Conservation (phyloP, 2,113 vertebrate genomes). For the Tinamus guttatus region DNA sequence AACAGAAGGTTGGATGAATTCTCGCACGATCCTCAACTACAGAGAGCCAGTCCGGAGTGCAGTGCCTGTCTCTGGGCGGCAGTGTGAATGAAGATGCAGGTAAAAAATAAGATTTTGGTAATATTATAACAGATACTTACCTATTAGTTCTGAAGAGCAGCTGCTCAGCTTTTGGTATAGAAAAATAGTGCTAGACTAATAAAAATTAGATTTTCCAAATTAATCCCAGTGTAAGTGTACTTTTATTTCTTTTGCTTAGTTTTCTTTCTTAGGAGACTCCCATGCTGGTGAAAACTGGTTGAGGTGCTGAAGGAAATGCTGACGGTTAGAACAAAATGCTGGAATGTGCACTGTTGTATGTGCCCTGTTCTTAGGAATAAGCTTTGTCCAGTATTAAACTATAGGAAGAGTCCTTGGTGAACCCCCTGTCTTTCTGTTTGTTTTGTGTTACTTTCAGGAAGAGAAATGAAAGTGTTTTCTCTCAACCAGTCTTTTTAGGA, state of each 20-base stretch:
- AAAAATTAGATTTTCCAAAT: not conserved
- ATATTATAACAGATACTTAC: not conserved
- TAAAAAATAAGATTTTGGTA: not conserved
- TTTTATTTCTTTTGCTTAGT: not conserved
- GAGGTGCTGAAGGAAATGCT: not conserved
- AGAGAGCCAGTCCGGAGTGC: no score
- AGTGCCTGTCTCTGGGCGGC: not conserved
- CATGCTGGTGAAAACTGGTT: not conserved
- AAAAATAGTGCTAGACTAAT: not conserved
- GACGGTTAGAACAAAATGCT: not conserved
- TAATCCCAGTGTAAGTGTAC: not conserved
- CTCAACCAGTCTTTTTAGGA: slow-evolving; percentile 7
- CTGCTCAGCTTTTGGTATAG: not conserved
- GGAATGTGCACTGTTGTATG: fast-evolving
- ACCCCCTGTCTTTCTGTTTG: not conserved
- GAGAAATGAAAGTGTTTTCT: not conserved
- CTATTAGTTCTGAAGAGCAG: not conserved
- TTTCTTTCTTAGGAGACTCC: not conserved
- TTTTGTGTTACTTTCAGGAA: not conserved
- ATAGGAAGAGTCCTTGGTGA: not conserved
- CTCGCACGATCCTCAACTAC: not conserved
- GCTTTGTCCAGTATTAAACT: not conserved
- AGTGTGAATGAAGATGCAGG: not conserved
- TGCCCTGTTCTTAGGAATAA: not conserved
- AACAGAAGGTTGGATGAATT: not conserved